A percentile compares a stretch with the other conserved stretches of the same genome.
phyloP scores from a whole-genome alignment of 2,797 vertebrate genomes.

The Premnoplex brunnescens region DNA sequence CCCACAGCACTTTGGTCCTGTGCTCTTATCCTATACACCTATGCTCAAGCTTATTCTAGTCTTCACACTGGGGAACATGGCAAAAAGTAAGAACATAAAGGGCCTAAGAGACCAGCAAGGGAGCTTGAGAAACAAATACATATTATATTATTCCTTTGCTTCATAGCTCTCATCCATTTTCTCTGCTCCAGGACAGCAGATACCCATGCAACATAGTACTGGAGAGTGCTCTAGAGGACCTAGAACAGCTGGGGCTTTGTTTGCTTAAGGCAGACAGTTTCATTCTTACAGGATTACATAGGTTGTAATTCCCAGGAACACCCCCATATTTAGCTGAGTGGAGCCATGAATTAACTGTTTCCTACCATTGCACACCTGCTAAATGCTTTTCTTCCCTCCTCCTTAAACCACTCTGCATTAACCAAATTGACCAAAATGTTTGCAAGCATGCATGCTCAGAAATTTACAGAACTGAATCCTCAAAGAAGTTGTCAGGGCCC shows the following conservation, averaged over 20 bases:
- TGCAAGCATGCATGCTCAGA: neutral
- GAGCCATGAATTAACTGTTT: neutral
- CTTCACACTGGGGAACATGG: too few species aligned
- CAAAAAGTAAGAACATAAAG: too few species aligned
- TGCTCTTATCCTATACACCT: too few species aligned
- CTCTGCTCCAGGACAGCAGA: neutral
- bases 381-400: neutral
- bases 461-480: neutral
- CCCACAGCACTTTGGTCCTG: neutral
- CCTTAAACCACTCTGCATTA: neutral
- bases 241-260: neutral
- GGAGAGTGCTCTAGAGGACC: neutral
- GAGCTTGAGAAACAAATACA: neutral
- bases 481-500: neutral
- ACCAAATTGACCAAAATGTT: neutral
- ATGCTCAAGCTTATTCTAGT: too few species aligned
- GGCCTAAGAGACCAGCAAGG: neutral
- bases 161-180: neutral
- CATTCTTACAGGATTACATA: neutral
- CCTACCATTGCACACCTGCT: neutral
- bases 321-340: neutral
- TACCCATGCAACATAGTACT: neutral
- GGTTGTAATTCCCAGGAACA: neutral
- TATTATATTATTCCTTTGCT: neutral
- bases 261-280: neutral